Evolutionary conservation across 2,113 vertebrate genomes (phyloP), one percentile per base, ranked within the genome.

Genomic region (Anolis carolinensis): DNA sequence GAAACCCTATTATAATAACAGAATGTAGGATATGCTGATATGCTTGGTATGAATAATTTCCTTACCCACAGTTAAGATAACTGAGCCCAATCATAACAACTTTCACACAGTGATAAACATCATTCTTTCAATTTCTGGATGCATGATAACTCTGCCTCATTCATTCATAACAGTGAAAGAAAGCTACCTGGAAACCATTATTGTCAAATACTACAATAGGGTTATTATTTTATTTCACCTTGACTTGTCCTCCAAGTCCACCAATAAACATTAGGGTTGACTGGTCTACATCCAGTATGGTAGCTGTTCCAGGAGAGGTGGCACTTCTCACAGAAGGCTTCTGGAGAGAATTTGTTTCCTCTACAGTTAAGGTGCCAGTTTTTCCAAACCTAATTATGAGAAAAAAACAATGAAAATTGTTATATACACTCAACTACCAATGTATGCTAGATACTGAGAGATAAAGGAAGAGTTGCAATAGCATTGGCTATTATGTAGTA

Each of bases 241-340:
- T 97, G 79, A 97, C 95, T 91, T 97, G 95, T 5, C 96, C 93
- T 76, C 97, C 96, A 83, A 99, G 95, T 59, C 98, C 98, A 79
- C 98, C 98, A 0, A 99, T 91, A 87, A 98, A 97, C 92, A 99
- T 94, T 10, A 95, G 87, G 0, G 97, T 97, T 89, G 97, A 97
- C 32, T 95, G 96, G 93, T 97, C 97, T 10, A 98, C 88, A 67
- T 99, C 96, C 84, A 99, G 87, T 81, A 99, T 82, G 0, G 95
- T 95, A 1, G 97, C 95, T 4, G 85, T 89, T 52, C 98, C 98
- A 0, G 96, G 96, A 18, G 98, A 98, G 1, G 92, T 91, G 30
- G 93, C 94, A 44, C 92, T 95, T 94, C 95, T 98, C 20, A 95
- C 81, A 2, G 82, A 52, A 0, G 96, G 93, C 50, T 97, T 94